A percentile compares a stretch with the other conserved stretches of the same genome.
Conservation (phyloP, 2,797 vertebrate genomes). For the Lophotriccus pileatus region DNA sequence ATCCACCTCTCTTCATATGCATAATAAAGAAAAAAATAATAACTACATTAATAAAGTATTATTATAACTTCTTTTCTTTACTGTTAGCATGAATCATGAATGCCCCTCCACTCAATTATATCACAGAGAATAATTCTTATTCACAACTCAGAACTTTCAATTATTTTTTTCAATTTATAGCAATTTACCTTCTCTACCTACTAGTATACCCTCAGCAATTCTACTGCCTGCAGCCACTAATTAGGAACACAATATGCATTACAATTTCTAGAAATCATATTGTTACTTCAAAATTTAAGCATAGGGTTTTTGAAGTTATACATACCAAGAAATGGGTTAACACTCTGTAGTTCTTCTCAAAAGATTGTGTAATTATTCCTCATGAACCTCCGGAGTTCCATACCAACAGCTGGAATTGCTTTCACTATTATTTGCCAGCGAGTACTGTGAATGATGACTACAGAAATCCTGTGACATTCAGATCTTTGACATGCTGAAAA, state of each 20-base stretch:
- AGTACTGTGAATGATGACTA: not conserved
- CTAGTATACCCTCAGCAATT: not conserved
- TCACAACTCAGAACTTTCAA: not conserved
- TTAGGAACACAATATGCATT: not conserved
- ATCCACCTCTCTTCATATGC: not conserved
- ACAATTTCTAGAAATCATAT: not conserved
- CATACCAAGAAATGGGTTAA: not conserved
- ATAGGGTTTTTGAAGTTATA: not conserved
- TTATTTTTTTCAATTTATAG: not conserved
- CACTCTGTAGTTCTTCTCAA: not conserved
- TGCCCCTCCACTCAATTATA: not conserved
- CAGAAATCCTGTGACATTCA: constrained; percentile 14
- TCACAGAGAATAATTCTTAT: not conserved
- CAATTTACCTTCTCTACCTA: not conserved
- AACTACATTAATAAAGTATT: not conserved
- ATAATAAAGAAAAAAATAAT: constrained; percentile 6
- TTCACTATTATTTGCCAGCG: not conserved
- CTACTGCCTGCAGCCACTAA: not conserved
- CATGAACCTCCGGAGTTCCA: not conserved
- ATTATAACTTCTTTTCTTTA: not conserved
- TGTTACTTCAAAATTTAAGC: not conserved
- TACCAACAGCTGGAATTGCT: constrained; percentile 13
- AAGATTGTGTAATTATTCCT: not conserved
- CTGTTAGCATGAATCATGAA: not conserved
- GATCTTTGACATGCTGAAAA: constrained; percentile 21